phyloP scores from a whole-genome alignment of 2,888 invertebrate species.

The Trypoxylon attenuatum region DNA sequence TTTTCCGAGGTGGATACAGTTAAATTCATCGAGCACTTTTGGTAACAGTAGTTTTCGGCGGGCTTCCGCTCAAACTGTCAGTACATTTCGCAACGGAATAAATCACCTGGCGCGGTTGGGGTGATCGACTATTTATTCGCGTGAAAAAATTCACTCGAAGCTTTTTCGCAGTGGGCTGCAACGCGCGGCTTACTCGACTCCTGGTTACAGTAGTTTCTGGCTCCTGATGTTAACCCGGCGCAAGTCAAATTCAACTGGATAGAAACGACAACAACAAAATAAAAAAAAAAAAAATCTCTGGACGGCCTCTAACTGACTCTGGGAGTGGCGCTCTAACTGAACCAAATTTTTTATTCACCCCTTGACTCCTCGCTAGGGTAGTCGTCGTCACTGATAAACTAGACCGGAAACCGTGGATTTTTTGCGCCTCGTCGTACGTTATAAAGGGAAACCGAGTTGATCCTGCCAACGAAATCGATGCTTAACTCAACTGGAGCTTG shows the following conservation, averaged over 20 bases:
- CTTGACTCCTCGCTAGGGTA: neutral
- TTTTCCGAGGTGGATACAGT: too few relatives aligned
- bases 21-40: neutral
- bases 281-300: neutral
- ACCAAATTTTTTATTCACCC: neutral
- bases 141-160: slow-evolving; percentile 17
- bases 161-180: slow-evolving; percentile 10
- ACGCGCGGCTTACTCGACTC: neutral
- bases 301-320: neutral
- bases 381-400: neutral
- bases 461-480: too few relatives aligned
- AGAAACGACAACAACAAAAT: too few relatives aligned
- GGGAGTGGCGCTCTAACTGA: neutral
- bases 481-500: too few relatives aligned
- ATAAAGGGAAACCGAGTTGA: too few relatives aligned
- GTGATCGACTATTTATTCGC: slow-evolving; percentile 39
- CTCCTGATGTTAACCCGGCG: slow-evolving; percentile 21
- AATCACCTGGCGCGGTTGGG: slow-evolving; percentile 36
- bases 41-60: slow-evolving; percentile 29
- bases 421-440: too few relatives aligned
- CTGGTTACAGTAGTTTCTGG: slow-evolving; percentile 10
- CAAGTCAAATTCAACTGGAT: slow-evolving; percentile 27
- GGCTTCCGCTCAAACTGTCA: slow-evolving; percentile 17
- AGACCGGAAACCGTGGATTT: too few relatives aligned
- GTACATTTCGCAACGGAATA: slow-evolving; percentile 39